phyloP scores from a whole-genome alignment of 2,888 invertebrate genomes.

The Apodemia mormo region DNA sequence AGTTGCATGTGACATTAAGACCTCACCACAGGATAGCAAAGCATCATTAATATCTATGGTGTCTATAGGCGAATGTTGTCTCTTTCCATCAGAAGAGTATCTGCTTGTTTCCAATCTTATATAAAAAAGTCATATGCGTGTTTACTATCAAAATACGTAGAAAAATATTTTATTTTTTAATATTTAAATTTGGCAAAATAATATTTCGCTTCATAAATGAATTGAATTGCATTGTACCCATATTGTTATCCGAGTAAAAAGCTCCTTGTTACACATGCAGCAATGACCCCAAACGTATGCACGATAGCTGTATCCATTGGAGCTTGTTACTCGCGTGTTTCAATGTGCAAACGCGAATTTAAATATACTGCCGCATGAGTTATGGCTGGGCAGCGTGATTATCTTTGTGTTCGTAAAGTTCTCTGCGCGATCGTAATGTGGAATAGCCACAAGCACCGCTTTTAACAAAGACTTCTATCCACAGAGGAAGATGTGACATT shows the following conservation, averaged over 20 bases:
- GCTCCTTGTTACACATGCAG: conserved; percentile 16
- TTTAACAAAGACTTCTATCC: not conserved
- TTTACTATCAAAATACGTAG: too few relatives aligned
- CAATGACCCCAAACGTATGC: conserved; percentile 42
- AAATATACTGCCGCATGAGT: conserved; percentile 49
- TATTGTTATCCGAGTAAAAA: not conserved
- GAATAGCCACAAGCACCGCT: conserved; percentile 29
- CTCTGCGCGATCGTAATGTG: conserved; percentile 38
- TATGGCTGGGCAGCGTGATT: conserved; percentile 56
- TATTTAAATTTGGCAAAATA: too few relatives aligned
- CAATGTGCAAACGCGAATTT: conserved; percentile 59
- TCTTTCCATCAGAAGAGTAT: too few relatives aligned
- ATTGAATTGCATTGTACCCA: not conserved
- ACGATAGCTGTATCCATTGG: conserved; percentile 53
- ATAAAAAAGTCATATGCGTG: too few relatives aligned
- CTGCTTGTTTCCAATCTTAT: too few relatives aligned
- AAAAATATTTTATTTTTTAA: too few relatives aligned
- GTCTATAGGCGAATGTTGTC: too few relatives aligned
- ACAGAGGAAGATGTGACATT: too few relatives aligned
- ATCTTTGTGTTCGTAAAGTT: conserved; percentile 47
- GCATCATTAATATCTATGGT: too few relatives aligned
- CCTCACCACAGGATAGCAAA: too few relatives aligned
- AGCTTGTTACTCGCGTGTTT: conserved; percentile 56
- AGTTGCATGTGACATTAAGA: too few relatives aligned
- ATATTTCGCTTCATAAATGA: not conserved